Base-by-base conservation (phyloP, 2,113 vertebrate species). In the Caranx melampygus region DNA sequence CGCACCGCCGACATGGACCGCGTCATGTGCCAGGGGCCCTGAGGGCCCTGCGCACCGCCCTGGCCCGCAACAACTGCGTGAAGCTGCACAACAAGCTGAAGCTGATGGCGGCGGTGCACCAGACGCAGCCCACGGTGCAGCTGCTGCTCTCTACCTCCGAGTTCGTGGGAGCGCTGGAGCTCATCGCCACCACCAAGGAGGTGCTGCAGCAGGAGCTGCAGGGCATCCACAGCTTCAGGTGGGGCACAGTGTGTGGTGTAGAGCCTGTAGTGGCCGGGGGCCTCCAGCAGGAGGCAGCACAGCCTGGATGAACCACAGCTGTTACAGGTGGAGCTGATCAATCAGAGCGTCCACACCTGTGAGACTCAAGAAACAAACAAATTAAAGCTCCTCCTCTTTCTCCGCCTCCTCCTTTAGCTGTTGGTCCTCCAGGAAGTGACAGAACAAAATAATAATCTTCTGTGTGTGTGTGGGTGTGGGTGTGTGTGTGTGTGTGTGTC, bases 91-190 rank as follows among this genome's bases (percentile, higher is more conserved):
- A 95, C 91, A 99, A 99, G 87, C 94, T 99, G 89, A 99, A 99
- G 88, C 87, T 99, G 93, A 99, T 99, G 98, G 97, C 98, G 6
- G 97, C 98, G 16, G 97, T 99, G 72, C 98, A 99, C 69, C 98
- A 99, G 94, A 99, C 98, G n/a, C 98, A 99, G 91, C 98, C 98
- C 86, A 99, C 98, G 0, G 98, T 99, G 58, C 98, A 99, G 94
- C 89, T 99, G 90, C 95, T 99, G 81, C 93, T 99, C 9, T 97
- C 97, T 37, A 99, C 97, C 79, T 97, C 96, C 0, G 98, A 99
- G 93, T 99, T 98, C 59, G 97, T 98, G 55, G 97, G 97, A 3
- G 98, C 98, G 9, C 94, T 99, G 93, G 98, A 99, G 93, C 96
- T 99, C 85, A 99, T 99, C 93, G 94, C 96, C 89, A 99, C 98